Base-by-base conservation (phyloP, 1,140 invertebrate species). In the Pseudoatta argentina region DNA sequence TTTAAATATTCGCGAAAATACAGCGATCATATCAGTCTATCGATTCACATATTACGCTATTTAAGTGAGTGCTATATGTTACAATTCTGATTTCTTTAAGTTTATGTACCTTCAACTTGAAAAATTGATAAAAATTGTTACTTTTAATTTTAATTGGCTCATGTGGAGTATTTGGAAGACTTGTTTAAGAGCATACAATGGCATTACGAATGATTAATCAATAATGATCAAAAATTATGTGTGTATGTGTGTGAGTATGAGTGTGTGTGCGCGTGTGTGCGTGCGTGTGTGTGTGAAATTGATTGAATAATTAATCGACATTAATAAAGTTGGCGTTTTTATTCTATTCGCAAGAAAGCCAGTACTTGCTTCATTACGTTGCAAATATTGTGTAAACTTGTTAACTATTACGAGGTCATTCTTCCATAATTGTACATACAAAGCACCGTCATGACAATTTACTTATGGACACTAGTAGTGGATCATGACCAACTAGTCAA, bases 401-500 rank as follows among this genome's bases (percentile, higher is more conserved):
- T 91, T 90, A 76, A 86, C 79, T 63, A 79, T 91, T 86, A 86
- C 87, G 87, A 85, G 72, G n/a, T 91, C 88, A 92, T 91, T 87
- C 89, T 93, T 92, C 91, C 92, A 92, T 90, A 88, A 92, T 93
- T 94, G 93, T 95, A 95, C 86, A 94, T 94, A 94, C 88, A 87
- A 92, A 85, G 92, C 93, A 93, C 90, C 92, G 86, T 94, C 94
- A 94, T 94, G 91, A 95, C 92, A 94, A 93, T 93, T 94, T 86
- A 92, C 63, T 92, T 90, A 92, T 88, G 87, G 63, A 82, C 88
- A 89, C 78, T 85, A 91, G 82, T 93, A 93, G 93, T 91, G 87
- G 91, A 93, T 92, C 92, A 91, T 91, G 90, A 94, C 91, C 86
- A 93, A 94, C 94, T 95, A 95, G 94, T 95, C 94, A 95, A 92